Percentiles rank a stretch among this genome's conserved stretches.
Evolutionary conservation across 2,113 vertebrate genomes (phyloP).

Genomic region (Sphyrna mokarran): DNA sequence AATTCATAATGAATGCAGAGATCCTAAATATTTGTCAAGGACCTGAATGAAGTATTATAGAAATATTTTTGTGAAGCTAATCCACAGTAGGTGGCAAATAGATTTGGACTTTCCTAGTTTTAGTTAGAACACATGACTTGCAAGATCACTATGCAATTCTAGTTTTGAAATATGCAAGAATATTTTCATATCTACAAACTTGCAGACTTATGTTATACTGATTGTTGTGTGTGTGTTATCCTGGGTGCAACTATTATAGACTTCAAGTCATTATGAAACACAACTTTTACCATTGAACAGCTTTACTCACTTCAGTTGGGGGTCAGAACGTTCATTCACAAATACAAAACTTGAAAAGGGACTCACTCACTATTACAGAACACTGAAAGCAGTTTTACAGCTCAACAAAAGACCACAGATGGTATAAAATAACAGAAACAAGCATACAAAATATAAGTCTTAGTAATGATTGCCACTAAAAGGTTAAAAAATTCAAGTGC

Average conservation of each 20-base stretch:
- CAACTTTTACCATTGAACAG: not conserved
- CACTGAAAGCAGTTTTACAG: constrained; percentile 7
- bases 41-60: not conserved
- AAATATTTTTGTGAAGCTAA: not conserved
- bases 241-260: not conserved
- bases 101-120: not conserved
- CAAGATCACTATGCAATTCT: not conserved
- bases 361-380: constrained; percentile 13
- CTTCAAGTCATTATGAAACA: not conserved
- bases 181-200: not conserved
- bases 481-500: constrained; percentile 35
- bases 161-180: not conserved
- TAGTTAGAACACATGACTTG: not conserved
- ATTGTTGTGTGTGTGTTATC: not conserved
- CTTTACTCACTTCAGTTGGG: constrained; percentile 1
- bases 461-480: not conserved
- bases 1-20: not conserved
- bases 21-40: not conserved
- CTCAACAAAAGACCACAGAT: constrained; percentile 1
- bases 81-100: not conserved
- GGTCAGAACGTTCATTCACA: not conserved
- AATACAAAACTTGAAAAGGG: not conserved
- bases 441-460: not conserved
- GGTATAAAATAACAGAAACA: not conserved
- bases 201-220: not conserved